Conservation (phyloP, 2,113 vertebrate species). For the Microtus montanus region DNA sequence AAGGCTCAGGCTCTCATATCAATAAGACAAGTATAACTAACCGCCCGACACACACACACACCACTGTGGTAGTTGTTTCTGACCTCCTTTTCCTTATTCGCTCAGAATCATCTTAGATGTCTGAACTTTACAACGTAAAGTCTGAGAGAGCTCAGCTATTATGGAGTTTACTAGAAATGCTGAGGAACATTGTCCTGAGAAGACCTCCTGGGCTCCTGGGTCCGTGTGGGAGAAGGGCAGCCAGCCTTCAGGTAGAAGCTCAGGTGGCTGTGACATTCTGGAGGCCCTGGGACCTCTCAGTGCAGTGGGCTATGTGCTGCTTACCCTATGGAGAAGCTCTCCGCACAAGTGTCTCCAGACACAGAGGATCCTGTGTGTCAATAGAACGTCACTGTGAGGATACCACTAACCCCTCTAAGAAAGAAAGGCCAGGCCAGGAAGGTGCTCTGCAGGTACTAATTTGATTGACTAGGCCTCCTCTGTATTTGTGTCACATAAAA, state of each 20-base stretch:
- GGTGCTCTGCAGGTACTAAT: conserved; percentile 41
- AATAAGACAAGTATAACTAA: background rate
- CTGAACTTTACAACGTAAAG: conserved; percentile 11
- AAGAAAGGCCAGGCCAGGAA: conserved; percentile 63
- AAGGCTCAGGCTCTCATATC: background rate
- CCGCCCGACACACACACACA: no score
- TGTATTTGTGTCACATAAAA: conserved; percentile 1
- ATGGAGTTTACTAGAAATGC: background rate
- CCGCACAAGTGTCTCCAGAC: conserved; percentile 69
- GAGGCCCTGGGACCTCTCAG: background rate
- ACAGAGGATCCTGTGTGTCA: conserved; percentile 56
- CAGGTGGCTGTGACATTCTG: background rate
- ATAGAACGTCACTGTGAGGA: conserved; percentile 68
- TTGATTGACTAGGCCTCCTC: conserved; percentile 44
- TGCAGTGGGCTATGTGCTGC: background rate
- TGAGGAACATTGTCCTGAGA: background rate
- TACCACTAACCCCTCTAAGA: conserved; percentile 60
- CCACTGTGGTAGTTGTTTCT: background rate
- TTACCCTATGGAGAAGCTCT: conserved; percentile 59
- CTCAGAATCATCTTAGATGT: conserved; percentile 14
- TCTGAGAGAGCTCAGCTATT: background rate
- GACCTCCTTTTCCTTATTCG: background rate
- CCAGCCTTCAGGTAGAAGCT: background rate
- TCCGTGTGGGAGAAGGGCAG: no score
- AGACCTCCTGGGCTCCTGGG: background rate